Evolutionary conservation across 1,140 invertebrate species (phyloP).

Genomic region (Temnothorax nylanderi): DNA sequence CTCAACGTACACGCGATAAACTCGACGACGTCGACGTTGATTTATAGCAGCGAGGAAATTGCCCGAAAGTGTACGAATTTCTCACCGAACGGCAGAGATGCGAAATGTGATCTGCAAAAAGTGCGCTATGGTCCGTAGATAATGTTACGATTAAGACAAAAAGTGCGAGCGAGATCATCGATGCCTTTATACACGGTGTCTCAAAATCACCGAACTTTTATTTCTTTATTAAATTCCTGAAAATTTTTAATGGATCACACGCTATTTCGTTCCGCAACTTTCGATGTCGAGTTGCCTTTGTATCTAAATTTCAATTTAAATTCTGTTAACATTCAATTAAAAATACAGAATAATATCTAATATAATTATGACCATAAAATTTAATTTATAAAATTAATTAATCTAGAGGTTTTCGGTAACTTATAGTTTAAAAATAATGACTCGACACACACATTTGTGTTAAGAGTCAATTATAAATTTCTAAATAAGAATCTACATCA

Average conservation of each 20-base stretch:
- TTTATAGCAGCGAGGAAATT: slow-evolving; percentile 75
- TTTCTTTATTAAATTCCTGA: neutral
- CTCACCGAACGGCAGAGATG: slow-evolving; percentile 65
- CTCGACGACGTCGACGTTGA: slow-evolving; percentile 71
- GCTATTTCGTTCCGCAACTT: neutral
- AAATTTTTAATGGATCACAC: neutral
- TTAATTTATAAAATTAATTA: neutral
- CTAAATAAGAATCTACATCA: neutral
- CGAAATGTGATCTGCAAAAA: slow-evolving; percentile 72
- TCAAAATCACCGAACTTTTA: neutral
- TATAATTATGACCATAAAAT: neutral
- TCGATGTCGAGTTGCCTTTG: neutral
- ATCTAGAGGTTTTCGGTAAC: neutral
- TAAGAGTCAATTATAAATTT: neutral
- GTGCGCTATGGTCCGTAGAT: slow-evolving; percentile 64
- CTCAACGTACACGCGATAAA: slow-evolving; percentile 64
- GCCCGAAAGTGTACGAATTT: slow-evolving; percentile 74
- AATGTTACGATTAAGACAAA: slow-evolving; percentile 67
- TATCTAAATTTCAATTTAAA: neutral
- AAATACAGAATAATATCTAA: neutral
- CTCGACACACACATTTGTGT: neutral
- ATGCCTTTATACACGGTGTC: slow-evolving; percentile 33
- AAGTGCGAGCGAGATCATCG: slow-evolving; percentile 51
- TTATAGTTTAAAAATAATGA: neutral
- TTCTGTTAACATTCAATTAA: neutral